A percentile compares a stretch with the other conserved stretches of the same genome.
Conservation (phyloP, 1,140 invertebrate species). For the Saccostrea cuccullata region DNA sequence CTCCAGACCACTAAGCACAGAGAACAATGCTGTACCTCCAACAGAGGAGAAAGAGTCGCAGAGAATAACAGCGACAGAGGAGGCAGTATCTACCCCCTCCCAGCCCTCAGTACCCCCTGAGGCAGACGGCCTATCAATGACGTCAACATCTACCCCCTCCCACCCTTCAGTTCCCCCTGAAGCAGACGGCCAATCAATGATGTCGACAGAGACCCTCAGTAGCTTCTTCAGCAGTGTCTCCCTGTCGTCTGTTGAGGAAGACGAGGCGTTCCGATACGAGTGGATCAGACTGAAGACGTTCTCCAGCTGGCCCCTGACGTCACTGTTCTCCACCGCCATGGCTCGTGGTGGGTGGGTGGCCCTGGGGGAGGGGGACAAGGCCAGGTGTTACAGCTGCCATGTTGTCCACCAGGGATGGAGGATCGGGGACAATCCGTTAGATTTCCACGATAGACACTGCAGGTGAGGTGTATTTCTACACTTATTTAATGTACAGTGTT, state of each 20-base stretch:
- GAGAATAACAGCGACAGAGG: neutral
- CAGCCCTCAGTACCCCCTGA: neutral
- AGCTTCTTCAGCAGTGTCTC: neutral
- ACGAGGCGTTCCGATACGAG: neutral
- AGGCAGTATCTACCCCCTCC: neutral
- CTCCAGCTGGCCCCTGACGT: neutral
- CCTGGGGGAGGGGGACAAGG: neutral
- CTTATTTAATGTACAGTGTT: neutral
- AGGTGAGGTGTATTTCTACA: neutral
- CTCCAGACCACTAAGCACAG: no score
- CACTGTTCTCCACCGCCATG: neutral
- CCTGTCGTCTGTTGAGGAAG: neutral
- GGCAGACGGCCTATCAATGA: neutral
- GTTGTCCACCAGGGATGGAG: neutral
- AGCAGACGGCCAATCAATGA: neutral
- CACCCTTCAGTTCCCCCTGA: neutral
- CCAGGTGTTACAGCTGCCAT: slow-evolving; percentile 12
- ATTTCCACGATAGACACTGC: neutral
- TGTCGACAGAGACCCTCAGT: slow-evolving; percentile 10
- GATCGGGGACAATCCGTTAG: neutral
- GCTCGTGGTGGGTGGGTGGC: neutral
- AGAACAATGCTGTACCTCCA: no score
- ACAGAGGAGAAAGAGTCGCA: no score
- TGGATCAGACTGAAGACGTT: slow-evolving; percentile 8
- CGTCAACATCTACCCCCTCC: neutral